Base-by-base conservation (phyloP, 1,140 invertebrate species). In the Arion vulgaris region DNA sequence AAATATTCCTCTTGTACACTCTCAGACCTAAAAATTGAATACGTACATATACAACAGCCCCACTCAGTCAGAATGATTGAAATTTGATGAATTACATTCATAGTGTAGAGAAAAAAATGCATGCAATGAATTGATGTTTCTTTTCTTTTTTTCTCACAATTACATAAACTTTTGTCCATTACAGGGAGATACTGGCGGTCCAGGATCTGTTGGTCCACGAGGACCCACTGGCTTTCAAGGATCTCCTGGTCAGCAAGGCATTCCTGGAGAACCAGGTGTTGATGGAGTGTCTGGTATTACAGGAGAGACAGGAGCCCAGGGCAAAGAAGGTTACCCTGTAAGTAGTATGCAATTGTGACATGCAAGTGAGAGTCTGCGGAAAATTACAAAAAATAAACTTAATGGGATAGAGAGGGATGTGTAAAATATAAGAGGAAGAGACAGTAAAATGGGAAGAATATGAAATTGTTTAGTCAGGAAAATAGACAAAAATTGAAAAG, bases 281-380 rank as follows among this genome's bases (percentile, higher is more conserved):
- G 32, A 38, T 57, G 76, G 76, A 32, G 74, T 84, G 28, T 39
- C 89, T 86, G 88, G 88, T 15, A 32, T 86, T 0, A 86, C 87
- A 26, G 90, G 90, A 53, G 57, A 75, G 11, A 85, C 86, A n/a
- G 91, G 91, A 80, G 83, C 87, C 15, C 86, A 80, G 7, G 89
- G 88, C 66, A 66, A 28, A 28, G 62, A 66, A 32, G 62, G 62
- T 28, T 66, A 66, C 28, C 62, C 62, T 66, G 62, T 66, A 32
- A 66, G 62, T 66, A 57, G 53, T 4, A n/a, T 19, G 5, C 23
- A 4, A 57, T 57, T 57, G 53, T 23, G 53, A 23, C n/a, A 45
- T 15, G 41, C 41, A 45, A 45, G 41, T 15, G 15, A 45, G 53
- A 57, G 53, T n/a, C n/a, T n/a, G n/a, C n/a, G n/a, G n/a, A n/a